Base-by-base conservation (phyloP, 2,113 vertebrate genomes). In the Alligator sinensis region DNA sequence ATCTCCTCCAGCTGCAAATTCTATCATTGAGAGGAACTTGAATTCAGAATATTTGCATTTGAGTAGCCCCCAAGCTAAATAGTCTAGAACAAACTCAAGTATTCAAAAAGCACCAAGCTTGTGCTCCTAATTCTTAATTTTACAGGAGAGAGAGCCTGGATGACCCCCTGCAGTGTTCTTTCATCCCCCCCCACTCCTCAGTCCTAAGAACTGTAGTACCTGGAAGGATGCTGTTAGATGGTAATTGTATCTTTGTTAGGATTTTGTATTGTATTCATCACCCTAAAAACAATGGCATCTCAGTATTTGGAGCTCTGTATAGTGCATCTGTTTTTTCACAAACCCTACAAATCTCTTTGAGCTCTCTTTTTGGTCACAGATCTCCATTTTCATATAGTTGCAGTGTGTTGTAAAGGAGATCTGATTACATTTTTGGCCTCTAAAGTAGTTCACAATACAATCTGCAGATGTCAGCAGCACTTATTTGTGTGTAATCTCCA, bases 1-100 rank as follows among this genome's bases (percentile, higher is more conserved):
- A 24, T 6, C 0, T 0, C 6, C 3, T 0, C 0, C 24, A 61
- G 11, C 68, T 87, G 38, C 14, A 30, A 1, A 9, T 60, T 24
- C 9, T 38, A 1, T 63, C 24, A 16, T 10, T 3, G 84, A 62
- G 77, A 18, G 5, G 63, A 81, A 18, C 4, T 27, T 14, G 0
- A 24, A 24, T 60, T 57, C 14, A 4, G 17, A 47, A 34, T 2
- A 77, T 84, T 72, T 83, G 76, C 61, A 62, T 92, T 22, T n/a
- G 9, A 3, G 12, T 55, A 13, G 90, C 74, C 57, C 25, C 59
- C 47, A 34, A 38, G 78, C 25, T 85, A 80, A 74, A 72, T 38
- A 24, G 27, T 9, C 38, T 72, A 27, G 2, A 70, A 47, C 16
- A 74, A 27, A 21, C 1, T 7, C 22, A 60, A 60, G 9, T 18